phyloP scores from a whole-genome alignment of 2,797 vertebrate genomes.

The Erpetoichthys calabaricus region DNA sequence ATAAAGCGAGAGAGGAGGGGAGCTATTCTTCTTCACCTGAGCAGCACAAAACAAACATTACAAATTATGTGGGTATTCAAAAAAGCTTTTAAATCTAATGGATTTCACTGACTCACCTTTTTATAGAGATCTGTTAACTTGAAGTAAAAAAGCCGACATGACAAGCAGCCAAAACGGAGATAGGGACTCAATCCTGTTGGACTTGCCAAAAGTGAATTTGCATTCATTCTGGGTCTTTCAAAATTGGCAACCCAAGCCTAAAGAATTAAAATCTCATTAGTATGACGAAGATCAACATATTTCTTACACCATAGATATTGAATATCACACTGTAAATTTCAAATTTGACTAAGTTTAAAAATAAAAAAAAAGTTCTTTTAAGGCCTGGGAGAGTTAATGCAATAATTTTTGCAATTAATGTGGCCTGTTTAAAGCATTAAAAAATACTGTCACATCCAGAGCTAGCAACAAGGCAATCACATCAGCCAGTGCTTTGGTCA shows the following conservation, averaged over 20 bases:
- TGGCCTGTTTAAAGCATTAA: too few relatives aligned
- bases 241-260: constrained; percentile 63
- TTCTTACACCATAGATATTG: too few relatives aligned
- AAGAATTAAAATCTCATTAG: background rate
- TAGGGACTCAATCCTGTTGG: constrained; percentile 58
- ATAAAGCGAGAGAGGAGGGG: constrained; percentile 50
- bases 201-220: constrained; percentile 55
- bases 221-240: constrained; percentile 59
- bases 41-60: background rate
- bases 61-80: background rate
- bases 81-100: too few relatives aligned
- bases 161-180: constrained; percentile 59
- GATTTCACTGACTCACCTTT: constrained; percentile 28
- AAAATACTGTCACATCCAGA: too few relatives aligned
- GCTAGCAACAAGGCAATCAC: too few relatives aligned
- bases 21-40: constrained; percentile 58
- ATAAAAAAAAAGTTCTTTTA: too few relatives aligned
- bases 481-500: too few relatives aligned
- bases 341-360: too few relatives aligned
- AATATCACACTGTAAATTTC: too few relatives aligned
- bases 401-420: too few relatives aligned
- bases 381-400: too few relatives aligned
- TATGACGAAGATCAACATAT: background rate
- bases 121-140: constrained; percentile 60
- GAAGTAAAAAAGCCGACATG: constrained; percentile 57